Base-by-base conservation (phyloP, 2,113 vertebrate genomes). In the Stomatorhinus ivindoensis region DNA sequence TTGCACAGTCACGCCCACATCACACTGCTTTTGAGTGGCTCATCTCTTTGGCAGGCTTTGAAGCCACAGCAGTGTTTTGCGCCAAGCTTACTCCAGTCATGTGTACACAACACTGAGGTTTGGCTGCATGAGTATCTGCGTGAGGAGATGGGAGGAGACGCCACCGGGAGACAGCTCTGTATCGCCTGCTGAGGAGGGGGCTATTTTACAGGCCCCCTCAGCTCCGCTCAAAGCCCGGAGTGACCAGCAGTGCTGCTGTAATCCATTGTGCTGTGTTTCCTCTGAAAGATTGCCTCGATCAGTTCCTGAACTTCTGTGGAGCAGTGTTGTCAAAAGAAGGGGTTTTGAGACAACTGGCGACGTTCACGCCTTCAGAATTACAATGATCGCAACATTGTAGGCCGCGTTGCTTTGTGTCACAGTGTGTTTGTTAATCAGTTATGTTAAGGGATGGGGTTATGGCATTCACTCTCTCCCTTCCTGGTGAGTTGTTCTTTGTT, bases 61-160 rank as follows among this genome's bases (percentile, higher is more conserved):
- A 80, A 80, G 73, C 31, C 35, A 19, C 10, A 17, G 13, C 73
- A 42, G 73, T 80, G 73, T 80, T 80, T 42, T 39, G 73, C 1
- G 35, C 35, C 73, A 42, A 80, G 73, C 73, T 39, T 80, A 80
- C 73, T 80, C 35, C 31, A 15, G 35, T 80, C n/a, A 10, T 76
- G 69, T 76, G n/a, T 76, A 76, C 69, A 76, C 69, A 42, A 80
- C 35, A 7, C 65, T 7, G 58, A 86, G 61, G 48, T 93, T 61
- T 93, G 87, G 92, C 53, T 90, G 53, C 92, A 89, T 91, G 35
- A 89, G 89, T 44, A 51, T 87, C 21, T 82, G 87, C 87, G 47
- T 53, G 88, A 9, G 85, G 65, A 84, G 86, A 42, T 94, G 92
- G 94, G 89, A 94, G 90, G 93, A 76, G 69, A 39, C 31, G 15